Evolutionary conservation across 2,113 vertebrate species (phyloP).

Genomic region (Cottus gobio): DNA sequence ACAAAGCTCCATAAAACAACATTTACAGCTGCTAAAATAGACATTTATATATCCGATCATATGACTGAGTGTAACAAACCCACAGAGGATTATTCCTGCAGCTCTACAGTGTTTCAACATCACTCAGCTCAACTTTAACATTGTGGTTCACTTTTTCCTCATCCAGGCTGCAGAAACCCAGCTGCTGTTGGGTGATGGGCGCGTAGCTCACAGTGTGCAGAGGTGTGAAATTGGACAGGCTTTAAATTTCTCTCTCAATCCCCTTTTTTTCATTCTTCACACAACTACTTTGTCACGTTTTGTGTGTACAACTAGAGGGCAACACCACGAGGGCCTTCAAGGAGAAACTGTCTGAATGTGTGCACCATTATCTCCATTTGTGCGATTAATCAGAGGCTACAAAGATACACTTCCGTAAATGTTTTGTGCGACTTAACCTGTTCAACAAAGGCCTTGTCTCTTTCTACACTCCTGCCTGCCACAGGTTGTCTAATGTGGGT

Average conservation of each 20-base stretch:
- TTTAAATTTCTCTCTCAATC: conserved; percentile 49
- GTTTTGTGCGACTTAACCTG: conserved; percentile 1
- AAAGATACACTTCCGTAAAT: conserved; percentile 1
- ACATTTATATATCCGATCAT: neutral
- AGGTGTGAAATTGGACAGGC: conserved; percentile 67
- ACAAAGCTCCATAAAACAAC: neutral
- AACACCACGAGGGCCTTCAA: conserved; percentile 9
- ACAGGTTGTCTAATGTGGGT: conserved; percentile 9
- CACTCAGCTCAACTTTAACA: conserved; percentile 6
- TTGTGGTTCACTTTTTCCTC: conserved; percentile 27
- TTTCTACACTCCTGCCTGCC: neutral
- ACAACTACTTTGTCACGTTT: conserved; percentile 6
- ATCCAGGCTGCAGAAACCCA: conserved; percentile 29
- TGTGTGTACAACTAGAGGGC: neutral
- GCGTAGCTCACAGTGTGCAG: conserved; percentile 37
- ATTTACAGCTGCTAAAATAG: neutral
- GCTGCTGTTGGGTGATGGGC: conserved; percentile 28
- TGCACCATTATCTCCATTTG: conserved; percentile 19
- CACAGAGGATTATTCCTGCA: neutral
- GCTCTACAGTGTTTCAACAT: neutral
- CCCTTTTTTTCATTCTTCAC: conserved; percentile 27
- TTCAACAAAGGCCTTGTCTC: neutral
- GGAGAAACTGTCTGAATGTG: neutral
- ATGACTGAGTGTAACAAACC: neutral
- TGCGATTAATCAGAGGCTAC: conserved; percentile 9